phyloP scores from a whole-genome alignment of 2,113 vertebrate genomes.

The Anhinga rufa region DNA sequence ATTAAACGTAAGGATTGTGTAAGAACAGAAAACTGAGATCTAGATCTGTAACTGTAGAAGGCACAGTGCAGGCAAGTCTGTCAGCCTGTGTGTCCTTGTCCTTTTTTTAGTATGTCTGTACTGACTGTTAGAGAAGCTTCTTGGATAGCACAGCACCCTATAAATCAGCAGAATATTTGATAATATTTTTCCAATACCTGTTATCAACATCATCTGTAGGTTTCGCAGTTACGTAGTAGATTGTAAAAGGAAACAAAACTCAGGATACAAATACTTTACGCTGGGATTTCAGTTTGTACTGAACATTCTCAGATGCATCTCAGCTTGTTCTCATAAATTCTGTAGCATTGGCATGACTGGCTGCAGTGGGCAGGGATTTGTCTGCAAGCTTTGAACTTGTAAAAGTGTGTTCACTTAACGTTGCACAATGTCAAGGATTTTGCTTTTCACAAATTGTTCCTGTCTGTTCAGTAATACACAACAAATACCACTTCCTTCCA shows the following conservation, averaged over 20 bases:
- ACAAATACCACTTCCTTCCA: not conserved
- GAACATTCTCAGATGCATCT: not conserved
- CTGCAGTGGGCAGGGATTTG: not conserved
- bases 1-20: not conserved
- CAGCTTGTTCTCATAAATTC: not conserved
- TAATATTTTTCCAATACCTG: not conserved
- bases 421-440: not conserved
- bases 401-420: not conserved
- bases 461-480: not conserved
- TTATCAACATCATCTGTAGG: not conserved
- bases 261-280: not conserved
- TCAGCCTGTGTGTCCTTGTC: not conserved
- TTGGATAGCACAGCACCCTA: not conserved
- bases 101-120: not conserved
- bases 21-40: not conserved
- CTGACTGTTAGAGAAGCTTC: not conserved
- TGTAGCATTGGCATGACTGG: not conserved
- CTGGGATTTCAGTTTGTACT: not conserved
- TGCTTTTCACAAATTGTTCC: not conserved
- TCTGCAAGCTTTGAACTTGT: not conserved
- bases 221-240: not conserved
- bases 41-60: not conserved
- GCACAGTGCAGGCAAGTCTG: not conserved
- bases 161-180: not conserved
- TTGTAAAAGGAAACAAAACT: not conserved